A percentile compares a stretch with the other conserved stretches of the same genome.
Evolutionary conservation across 2,113 vertebrate genomes (phyloP).

Genomic region (Phaethornis superciliosus): DNA sequence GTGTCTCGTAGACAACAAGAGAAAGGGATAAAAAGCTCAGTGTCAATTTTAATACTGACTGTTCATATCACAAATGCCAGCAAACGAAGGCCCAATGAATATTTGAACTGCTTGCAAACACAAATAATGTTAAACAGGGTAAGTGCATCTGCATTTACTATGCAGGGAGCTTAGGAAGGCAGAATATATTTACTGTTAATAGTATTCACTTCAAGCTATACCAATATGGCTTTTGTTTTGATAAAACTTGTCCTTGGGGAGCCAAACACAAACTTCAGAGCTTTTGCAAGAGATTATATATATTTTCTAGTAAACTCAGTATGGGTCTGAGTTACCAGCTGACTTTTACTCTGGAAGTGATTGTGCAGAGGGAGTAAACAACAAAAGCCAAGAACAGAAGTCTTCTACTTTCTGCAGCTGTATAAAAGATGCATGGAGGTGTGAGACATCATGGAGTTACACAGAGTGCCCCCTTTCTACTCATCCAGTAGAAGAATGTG

Average conservation of each 20-base stretch:
- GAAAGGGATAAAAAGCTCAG: neutral
- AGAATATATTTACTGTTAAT: slow-evolving; percentile 35
- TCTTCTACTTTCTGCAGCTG: neutral
- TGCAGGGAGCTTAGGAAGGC: neutral
- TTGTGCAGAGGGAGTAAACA: neutral
- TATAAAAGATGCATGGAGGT: neutral
- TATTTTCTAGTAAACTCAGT: neutral
- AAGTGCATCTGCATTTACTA: slow-evolving; percentile 50
- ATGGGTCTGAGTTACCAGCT: neutral
- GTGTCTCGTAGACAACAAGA: neutral
- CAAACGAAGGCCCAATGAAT: slow-evolving; percentile 21
- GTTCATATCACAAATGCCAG: neutral
- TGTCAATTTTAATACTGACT: neutral
- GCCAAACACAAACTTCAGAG: neutral
- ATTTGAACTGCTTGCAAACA: slow-evolving; percentile 37
- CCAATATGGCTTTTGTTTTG: slow-evolving; percentile 27
- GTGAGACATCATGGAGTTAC: neutral
- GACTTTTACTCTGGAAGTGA: neutral
- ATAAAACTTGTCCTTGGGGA: neutral
- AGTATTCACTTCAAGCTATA: neutral
- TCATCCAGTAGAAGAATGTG: neutral
- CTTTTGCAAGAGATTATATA: neutral
- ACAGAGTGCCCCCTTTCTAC: neutral
- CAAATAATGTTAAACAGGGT: neutral
- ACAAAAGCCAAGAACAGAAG: neutral